These are phyloP conservation scores for Zaprionus ornatus DNA, from an alignment of 1,140 invertebrate genomes.

Conservation along the genomic window DNA sequence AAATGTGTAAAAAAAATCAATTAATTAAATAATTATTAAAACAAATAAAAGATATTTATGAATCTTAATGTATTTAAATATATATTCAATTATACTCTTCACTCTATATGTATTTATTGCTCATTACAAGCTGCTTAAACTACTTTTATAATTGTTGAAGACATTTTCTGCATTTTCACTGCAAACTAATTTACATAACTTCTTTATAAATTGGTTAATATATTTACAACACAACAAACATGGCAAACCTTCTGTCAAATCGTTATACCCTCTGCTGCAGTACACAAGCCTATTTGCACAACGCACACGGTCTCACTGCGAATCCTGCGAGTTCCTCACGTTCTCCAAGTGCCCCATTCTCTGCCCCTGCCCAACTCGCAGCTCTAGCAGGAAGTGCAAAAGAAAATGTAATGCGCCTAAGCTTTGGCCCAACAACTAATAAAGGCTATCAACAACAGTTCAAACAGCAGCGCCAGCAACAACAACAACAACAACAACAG, in stretches of 20 bases:
- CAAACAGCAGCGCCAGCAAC: slow-evolving; percentile 60
- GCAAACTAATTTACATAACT: neutral
- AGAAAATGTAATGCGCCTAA: slow-evolving; percentile 71
- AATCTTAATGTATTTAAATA: too few relatives aligned
- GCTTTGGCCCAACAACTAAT: slow-evolving; percentile 77
- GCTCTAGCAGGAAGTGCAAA: slow-evolving; percentile 42
- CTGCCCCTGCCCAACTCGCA: neutral
- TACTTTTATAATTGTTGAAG: too few relatives aligned
- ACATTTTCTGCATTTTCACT: too few relatives aligned
- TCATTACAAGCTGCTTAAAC: too few relatives aligned
- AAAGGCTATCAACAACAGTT: slow-evolving; percentile 81
- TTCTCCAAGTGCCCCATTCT: slow-evolving; percentile 2
- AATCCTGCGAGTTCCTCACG: slow-evolving; percentile 27
- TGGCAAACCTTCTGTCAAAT: neutral
- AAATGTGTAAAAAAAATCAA: too few relatives aligned
- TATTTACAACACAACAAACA: neutral
- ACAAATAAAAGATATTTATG: too few relatives aligned
- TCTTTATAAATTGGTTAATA: neutral
- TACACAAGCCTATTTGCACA: slow-evolving; percentile 52
- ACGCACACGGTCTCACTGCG: slow-evolving; percentile 33
- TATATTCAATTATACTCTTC: too few relatives aligned
- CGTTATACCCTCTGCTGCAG: neutral
- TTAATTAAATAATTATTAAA: too few relatives aligned
- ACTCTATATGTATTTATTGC: too few relatives aligned
- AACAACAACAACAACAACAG: slow-evolving; percentile 18